Evolutionary conservation across 2,888 invertebrate genomes (phyloP).

Genomic region (Zhengitettix transpicula): DNA sequence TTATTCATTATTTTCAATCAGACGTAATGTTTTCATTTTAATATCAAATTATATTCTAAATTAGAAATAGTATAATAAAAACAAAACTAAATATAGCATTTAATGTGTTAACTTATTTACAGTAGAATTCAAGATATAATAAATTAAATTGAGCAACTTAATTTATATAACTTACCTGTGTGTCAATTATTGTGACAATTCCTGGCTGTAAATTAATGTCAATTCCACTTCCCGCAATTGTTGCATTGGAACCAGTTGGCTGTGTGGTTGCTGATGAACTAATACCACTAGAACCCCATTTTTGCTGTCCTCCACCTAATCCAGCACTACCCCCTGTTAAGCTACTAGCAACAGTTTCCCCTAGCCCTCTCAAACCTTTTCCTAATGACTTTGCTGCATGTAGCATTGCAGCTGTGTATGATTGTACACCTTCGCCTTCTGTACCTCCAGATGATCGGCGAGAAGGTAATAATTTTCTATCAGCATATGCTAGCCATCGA

Average conservation of each 20-base stretch:
- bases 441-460: conserved; percentile 56
- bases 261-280: conserved; percentile 18
- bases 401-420: conserved; percentile 73
- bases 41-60: no score
- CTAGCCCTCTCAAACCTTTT: conserved; percentile 74
- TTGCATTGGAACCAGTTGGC: conserved; percentile 14
- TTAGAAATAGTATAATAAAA: no score
- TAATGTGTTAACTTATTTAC: no score
- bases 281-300: neutral
- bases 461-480: conserved; percentile 62
- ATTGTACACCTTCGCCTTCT: conserved; percentile 57
- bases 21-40: no score
- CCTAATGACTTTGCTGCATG: conserved; percentile 89
- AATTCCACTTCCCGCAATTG: conserved; percentile 21
- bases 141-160: neutral
- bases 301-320: neutral
- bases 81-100: no score
- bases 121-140: neutral
- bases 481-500: conserved; percentile 47
- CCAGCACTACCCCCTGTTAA: conserved; percentile 42
- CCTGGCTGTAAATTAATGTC: conserved; percentile 50
- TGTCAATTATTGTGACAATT: conserved; percentile 73
- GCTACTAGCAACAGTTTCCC: conserved; percentile 84
- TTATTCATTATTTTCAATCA: no score
- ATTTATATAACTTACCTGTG: conserved; percentile 35